Evolutionary conservation across 2,113 vertebrate species (phyloP).

Genomic region (Empidonax alnorum): DNA sequence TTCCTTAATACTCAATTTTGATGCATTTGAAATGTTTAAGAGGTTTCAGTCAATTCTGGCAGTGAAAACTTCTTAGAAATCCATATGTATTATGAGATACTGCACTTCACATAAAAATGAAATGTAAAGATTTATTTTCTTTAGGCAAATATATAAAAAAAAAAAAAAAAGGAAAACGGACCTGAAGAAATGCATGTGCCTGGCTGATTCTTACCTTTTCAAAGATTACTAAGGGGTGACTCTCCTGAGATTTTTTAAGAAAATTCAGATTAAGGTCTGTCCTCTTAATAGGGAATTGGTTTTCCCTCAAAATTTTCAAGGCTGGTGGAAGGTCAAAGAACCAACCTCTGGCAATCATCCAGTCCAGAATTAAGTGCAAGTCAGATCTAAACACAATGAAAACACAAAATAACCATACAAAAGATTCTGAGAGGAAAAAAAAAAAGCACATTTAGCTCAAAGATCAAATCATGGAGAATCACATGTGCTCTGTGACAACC

Average conservation of each 20-base stretch:
- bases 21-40: slow-evolving; percentile 17
- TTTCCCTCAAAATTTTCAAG: neutral
- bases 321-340: neutral
- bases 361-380: neutral
- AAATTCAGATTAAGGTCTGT: neutral
- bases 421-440: neutral
- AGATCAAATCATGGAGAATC: neutral
- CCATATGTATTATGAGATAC: neutral
- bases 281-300: neutral
- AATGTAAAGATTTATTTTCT: neutral
- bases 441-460: neutral
- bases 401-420: neutral
- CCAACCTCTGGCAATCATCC: neutral
- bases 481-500: neutral
- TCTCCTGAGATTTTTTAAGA: neutral
- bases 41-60: slow-evolving; percentile 5
- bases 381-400: neutral
- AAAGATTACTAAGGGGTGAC: neutral
- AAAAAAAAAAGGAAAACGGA: neutral
- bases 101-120: neutral
- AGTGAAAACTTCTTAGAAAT: neutral
- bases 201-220: neutral
- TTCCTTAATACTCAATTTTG: neutral
- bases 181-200: neutral
- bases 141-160: neutral